Base-by-base conservation (phyloP, 2,113 vertebrate species). In the Mormyrus lacerda region DNA sequence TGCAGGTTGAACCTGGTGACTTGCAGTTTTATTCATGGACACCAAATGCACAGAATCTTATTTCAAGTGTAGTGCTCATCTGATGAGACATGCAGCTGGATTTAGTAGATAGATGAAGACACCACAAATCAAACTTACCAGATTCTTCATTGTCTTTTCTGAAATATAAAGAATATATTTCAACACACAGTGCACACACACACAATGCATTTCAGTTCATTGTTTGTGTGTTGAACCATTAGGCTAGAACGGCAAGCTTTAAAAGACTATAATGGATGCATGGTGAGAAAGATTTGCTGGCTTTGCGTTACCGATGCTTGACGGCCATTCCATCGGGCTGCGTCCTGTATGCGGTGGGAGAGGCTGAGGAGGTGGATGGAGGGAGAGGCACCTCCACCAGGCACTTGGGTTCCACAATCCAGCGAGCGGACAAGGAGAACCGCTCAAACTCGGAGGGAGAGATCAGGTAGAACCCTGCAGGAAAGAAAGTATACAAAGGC, bases 381-480 rank as follows among this genome's bases (percentile, higher is more conserved):
- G 79, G 92, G 93, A 94, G 69, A 50, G 96, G 94, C 6, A 91
- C 24, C 39, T 97, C 97, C 85, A 99, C 97, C 24, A 97, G 87
- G 65, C 96, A 98, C 27, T 95, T 96, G 9, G 98, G 97, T 93
- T 98, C 98, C 91, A 99, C 97, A 89, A 98, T 47, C 94, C 93
- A 97, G 19, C 98, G 97, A 39, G 98, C 96, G 19, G 98, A 99
- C 89, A 99, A 93, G 10, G 98, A 99, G 94, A 99, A 99, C 27
- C 98, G 97, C 92, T 99, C 98, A 93, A 99, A 98, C 94, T 99
- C 98, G 0, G 98, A 99, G 0, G 98, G 98, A 0, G 98, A 99
- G 91, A 99, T 99, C 92, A 99, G 95, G 92, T 99, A 99, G 95
- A 99, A 99, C 21, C 98, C 98, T 99, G 90, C 8, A 89, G 83